Base-by-base conservation (phyloP, 2,888 invertebrate species). In the Drosophila mettleri region DNA sequence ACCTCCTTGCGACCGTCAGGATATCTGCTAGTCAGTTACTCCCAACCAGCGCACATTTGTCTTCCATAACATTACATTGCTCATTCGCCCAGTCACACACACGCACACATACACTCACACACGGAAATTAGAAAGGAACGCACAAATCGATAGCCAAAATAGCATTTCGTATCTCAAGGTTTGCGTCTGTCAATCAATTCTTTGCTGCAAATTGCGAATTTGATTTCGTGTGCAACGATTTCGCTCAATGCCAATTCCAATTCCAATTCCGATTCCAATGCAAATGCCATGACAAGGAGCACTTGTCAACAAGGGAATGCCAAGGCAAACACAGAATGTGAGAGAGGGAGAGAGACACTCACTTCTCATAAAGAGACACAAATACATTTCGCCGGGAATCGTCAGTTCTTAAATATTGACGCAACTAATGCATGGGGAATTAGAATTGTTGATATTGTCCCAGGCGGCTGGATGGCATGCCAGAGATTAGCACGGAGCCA, bases 391-490 rank as follows among this genome's bases (percentile, higher is more conserved):
- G 10, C 45, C 22, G 49, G 38, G 52, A 63, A 43, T 46, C 65
- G 62, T 18, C 62, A 58, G 79, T 48, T 33, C 49, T 72, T 36
- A 71, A 78, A 85, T 83, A 85, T 87, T 75, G 74, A 87, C 69
- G 49, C 55, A 71, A 68, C 69, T 78, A 69, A 78, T 74, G 70
- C 64, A 39, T 9, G 36, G 58, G 58, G 62, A 73, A 82, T 73
- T 67, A 64, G 54, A 48, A 57, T 41, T 58, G 72, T 46, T 62
- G 57, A 31, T 51, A 57, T 46, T 67, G 57, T 22, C 16, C 33
- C 16, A 22, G 22, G 24, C 41, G 53, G 10, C 18, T 22, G 45
- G 12, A 38, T 53, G 18, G n/a, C n/a, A n/a, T n/a, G n/a, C n/a
- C n/a, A n/a, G 27, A 16, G 41, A 43, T 12, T 6, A 10, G 43